Percentiles rank a stretch among this genome's conserved stretches.
These are phyloP conservation scores for Ictidomys tridecemlineatus DNA, from an alignment of 2,113 vertebrate genomes.

Conservation along the genomic window DNA sequence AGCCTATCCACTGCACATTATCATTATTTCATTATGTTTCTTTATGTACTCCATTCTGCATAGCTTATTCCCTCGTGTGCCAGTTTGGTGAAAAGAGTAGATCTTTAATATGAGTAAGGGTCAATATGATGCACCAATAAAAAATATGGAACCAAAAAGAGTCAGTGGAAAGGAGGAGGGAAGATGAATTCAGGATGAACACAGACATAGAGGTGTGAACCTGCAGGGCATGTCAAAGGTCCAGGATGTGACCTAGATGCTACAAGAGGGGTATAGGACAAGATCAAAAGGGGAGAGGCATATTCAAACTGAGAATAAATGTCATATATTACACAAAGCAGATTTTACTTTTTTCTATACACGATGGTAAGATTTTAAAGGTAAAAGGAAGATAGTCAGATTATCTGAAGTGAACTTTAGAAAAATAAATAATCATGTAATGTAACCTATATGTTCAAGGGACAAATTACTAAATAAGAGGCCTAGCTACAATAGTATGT, in stretches of 20 bases:
- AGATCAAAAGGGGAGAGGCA: background rate
- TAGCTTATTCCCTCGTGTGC: background rate
- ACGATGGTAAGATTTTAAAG: background rate
- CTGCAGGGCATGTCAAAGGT: background rate
- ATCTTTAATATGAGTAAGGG: background rate
- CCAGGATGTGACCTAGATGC: background rate
- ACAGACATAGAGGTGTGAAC: background rate
- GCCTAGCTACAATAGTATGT: background rate
- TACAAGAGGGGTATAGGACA: background rate
- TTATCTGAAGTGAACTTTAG: background rate
- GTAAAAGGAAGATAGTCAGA: background rate
- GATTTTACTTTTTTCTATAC: background rate
- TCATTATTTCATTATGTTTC: background rate
- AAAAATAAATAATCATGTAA: background rate
- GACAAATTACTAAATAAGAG: background rate
- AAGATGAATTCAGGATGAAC: background rate
- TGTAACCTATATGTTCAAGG: background rate
- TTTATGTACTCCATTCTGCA: background rate
- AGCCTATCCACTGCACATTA: background rate
- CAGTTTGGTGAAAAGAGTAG: background rate
- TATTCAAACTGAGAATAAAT: background rate
- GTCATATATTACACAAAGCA: background rate
- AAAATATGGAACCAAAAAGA: too few species aligned
- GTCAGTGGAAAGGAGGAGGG: background rate
- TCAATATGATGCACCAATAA: background rate